phyloP scores from a whole-genome alignment of 2,113 vertebrate species.

The Telmatochromis brichardi region DNA sequence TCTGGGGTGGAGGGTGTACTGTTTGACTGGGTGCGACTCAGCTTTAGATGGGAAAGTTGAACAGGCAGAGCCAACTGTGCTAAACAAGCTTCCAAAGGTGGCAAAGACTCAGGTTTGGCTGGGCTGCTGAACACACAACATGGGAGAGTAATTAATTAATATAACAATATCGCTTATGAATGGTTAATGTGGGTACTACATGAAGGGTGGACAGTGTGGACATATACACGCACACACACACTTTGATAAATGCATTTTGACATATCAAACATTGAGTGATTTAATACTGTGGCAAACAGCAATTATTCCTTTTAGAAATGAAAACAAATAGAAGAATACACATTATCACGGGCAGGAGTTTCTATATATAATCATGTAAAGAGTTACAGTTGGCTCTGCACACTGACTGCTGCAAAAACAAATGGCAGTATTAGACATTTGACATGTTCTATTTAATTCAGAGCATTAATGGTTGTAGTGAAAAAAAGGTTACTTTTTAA shows the following conservation, averaged over 20 bases:
- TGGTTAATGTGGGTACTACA: not conserved
- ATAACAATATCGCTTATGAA: not conserved
- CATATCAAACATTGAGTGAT: not conserved
- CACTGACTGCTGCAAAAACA: not conserved
- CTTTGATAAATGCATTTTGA: not conserved
- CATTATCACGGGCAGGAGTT: not conserved
- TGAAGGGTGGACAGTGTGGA: not conserved
- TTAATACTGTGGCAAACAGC: not conserved
- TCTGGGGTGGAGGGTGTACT: slow-evolving; percentile 79
- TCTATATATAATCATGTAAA: not conserved
- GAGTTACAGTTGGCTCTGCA: not conserved
- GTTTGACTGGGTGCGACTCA: slow-evolving; percentile 62
- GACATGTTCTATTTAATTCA: not conserved
- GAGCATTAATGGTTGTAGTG: not conserved
- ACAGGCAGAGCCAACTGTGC: slow-evolving; percentile 40
- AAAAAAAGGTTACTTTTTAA: not conserved
- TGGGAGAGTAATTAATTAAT: not conserved
- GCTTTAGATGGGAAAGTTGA: slow-evolving; percentile 47
- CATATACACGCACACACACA: not conserved
- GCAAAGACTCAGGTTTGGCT: slow-evolving; percentile 59
- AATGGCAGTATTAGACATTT: slow-evolving; percentile 25
- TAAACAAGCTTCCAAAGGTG: slow-evolving; percentile 58
- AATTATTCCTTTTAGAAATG: not conserved
- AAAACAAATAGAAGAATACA: not conserved
- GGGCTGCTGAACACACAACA: slow-evolving; percentile 61